A percentile compares a stretch with the other conserved stretches of the same genome.
Evolutionary conservation across 2,113 vertebrate species (phyloP).

Genomic region (Cygnus atratus): DNA sequence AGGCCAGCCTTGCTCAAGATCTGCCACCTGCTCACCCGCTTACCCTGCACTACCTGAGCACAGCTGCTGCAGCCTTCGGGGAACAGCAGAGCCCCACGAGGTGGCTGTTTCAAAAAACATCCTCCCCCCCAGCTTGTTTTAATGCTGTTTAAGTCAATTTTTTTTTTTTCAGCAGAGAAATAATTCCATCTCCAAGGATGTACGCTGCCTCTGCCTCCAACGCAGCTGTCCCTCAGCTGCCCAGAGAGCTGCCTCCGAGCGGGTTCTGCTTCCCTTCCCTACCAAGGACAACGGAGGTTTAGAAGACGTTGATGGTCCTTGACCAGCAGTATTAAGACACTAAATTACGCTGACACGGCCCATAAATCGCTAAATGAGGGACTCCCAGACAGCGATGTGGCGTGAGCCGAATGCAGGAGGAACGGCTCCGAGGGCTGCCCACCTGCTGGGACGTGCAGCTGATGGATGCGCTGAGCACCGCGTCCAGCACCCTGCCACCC

Average conservation of each 20-base stretch:
- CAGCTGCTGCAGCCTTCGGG: background rate
- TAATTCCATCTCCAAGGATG: background rate
- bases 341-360: constrained; percentile 71
- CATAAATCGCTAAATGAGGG: constrained; percentile 76
- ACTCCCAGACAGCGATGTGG: constrained; percentile 49
- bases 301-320: constrained; percentile 72
- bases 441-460: background rate
- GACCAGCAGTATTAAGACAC: constrained; percentile 71
- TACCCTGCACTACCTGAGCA: background rate
- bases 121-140: background rate
- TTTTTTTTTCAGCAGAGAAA: background rate
- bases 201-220: background rate
- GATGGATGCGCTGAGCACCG: background rate
- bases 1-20: background rate
- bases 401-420: constrained; percentile 31
- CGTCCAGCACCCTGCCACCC: rapidly evolving
- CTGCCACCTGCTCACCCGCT: background rate
- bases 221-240: background rate
- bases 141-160: background rate
- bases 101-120: background rate
- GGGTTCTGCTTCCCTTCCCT: constrained; percentile 58
- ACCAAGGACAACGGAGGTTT: constrained; percentile 70
- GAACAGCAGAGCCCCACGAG: background rate
- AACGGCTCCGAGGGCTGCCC: background rate
- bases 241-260: background rate